Percentiles rank a stretch among this genome's conserved stretches.
Conservation (phyloP, 2,113 vertebrate species). For the Lutjanus erythropterus region DNA sequence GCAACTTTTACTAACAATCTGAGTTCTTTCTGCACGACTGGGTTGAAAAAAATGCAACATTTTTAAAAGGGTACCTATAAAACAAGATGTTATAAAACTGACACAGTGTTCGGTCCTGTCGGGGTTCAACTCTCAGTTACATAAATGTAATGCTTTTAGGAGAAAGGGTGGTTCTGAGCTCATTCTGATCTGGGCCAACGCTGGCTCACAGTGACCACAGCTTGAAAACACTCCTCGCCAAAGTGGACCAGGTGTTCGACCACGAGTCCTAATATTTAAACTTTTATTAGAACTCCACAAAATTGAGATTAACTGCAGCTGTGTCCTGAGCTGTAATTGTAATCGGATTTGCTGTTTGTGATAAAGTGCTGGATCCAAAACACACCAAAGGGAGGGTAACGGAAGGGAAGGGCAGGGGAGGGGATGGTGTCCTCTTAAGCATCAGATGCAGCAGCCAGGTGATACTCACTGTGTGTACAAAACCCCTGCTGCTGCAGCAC, state of each 20-base stretch:
- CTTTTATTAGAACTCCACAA: constrained; percentile 25
- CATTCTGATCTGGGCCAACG: neutral
- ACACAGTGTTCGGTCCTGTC: neutral
- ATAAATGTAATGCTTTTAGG: neutral
- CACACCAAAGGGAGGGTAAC: constrained; percentile 21
- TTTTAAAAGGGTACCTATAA: no score
- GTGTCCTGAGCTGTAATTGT: constrained; percentile 52
- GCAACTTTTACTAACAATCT: no score
- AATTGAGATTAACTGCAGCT: constrained; percentile 59
- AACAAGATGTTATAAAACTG: no score
- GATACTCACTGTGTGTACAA: constrained; percentile 48
- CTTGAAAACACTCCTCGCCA: constrained; percentile 13
- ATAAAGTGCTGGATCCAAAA: constrained; percentile 44
- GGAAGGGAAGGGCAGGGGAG: neutral
- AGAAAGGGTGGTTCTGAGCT: neutral
- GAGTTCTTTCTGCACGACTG: no score
- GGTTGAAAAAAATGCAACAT: no score
- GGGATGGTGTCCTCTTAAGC: constrained; percentile 33
- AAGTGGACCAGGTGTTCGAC: constrained; percentile 58
- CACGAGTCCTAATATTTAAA: constrained; percentile 43
- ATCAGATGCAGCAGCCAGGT: constrained; percentile 49
- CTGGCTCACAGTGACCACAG: constrained; percentile 21
- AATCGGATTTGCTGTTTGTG: constrained; percentile 50
- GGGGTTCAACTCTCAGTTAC: neutral
- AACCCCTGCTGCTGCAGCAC: constrained; percentile 56